Base-by-base conservation (phyloP, 2,888 invertebrate genomes). In the Tolmerus cingulatus region DNA sequence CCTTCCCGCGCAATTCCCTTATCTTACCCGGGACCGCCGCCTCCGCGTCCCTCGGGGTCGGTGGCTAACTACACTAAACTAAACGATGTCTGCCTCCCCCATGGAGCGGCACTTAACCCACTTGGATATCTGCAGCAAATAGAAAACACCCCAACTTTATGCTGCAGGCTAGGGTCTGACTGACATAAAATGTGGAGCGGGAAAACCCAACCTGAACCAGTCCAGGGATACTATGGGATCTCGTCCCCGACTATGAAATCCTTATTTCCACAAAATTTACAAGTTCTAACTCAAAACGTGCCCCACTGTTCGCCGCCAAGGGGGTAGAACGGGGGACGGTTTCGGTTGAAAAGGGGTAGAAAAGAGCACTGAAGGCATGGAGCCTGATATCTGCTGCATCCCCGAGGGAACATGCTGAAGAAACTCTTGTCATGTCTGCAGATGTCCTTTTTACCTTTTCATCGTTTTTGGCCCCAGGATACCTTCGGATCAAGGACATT, bases 221-320 rank as follows among this genome's bases (percentile, higher is more conserved):
- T 19, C 27, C 12, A 1, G 5, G 66, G 66, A 12, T 66, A 9
- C 66, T 12, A 40, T 40, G 66, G 66, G 27, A 51, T 14, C 46
- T 14, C 34, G 66, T n/a, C 27, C 16, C 55, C 34, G 66, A 7
- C 43, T 66, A 66, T 23, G 66, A 74, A 81, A 51, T 40, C 77
- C 81, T 74, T 51, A 78, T 40, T 79, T 55, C 74, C 40, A 19
- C 66, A 81, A 87, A 81, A 87, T 87, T 87, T 87, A 79, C 87
- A 87, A 87, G 87, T 87, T 87, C 81, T 81, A 34, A 87, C 66
- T 81, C 51, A 79, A 77, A 77, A 77, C 66, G 27, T 66, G 66
- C 57, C 57, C 4, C 16, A n/a, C n/a, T 51, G 57, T 9, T 9
- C n/a, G 57, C 66, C 66, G 66, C 43, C 43, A 46, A 12, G 8